Base-by-base conservation (phyloP, 2,113 vertebrate species). In the Felis chaus region DNA sequence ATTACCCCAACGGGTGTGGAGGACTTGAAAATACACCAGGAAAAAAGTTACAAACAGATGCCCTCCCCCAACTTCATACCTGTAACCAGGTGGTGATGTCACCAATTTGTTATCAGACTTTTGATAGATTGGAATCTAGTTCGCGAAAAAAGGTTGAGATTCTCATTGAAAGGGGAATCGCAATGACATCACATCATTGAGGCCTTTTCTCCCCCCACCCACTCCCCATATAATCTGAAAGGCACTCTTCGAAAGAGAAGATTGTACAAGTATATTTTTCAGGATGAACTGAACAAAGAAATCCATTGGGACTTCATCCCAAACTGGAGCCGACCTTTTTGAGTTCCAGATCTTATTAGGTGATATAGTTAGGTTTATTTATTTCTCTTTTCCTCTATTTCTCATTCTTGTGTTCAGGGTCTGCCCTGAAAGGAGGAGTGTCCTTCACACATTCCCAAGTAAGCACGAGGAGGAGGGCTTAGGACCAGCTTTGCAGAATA, bases 331-430 rank as follows among this genome's bases (percentile, higher is more conserved):
- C 76, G 27, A 63, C 14, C 4, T 39, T 89, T 80, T 61, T 3
- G 39, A 93, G 74, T 39, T 79, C 69, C 33, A 2, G 50, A 45
- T 92, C 73, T 81, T 92, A 68, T 57, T 39, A 65, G 48, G 81
- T 73, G 74, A 73, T 8, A n/a, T 0, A 48, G 10, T 16, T 31
- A 14, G 12, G 29, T 55, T 81, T 85, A 23, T 80, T 96, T 83
- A 48, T 89, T 86, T 97, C 61, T 87, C 55, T 82, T 81, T 92
- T 50, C 41, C 80, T 91, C n/a, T 57, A 1, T 50, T 68, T 48
- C 27, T 96, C 71, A 76, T 69, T 68, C 85, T 16, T 86, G 39
- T 33, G 27, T 79, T 89, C 36, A 76, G 55, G 19, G 33, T 57
- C 63, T 29, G 48, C 41, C 39, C 81, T 31, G 29, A 85, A 66